Evolutionary conservation across 2,797 vertebrate species (phyloP), one percentile per base, ranked within the genome.

Genomic region (Morelia viridis): DNA sequence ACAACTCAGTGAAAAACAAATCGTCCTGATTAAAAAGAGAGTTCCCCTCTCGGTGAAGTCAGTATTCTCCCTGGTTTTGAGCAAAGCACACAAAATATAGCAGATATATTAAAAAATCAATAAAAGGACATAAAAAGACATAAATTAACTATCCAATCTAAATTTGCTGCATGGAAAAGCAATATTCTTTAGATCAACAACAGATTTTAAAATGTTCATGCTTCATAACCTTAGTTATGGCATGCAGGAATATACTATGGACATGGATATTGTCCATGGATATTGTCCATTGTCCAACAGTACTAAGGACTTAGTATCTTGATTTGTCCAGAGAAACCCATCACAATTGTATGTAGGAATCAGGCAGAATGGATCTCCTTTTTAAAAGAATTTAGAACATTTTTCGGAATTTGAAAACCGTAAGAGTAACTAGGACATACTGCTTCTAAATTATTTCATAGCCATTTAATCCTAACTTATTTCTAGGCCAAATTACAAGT

Each of bases 121-220:
- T 0, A 53, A 93, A 92, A 93, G 17, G 17, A 46, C 50, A 76
- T 5, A 5, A 58, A 87, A 93, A 94, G 89, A n/a, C 46, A 61
- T 1, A 76, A 92, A 94, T 62, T 92, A 57, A 84, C 85, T 87
- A 26, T 93, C 65, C 62, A 92, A 41, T 85, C 53, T n/a, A 87
- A 94, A 83, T 53, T 65, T 83, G 53, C 1, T 87, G 31, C 1
- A 0, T 88, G 53, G 28, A 91, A 91, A 93, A 95, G 85, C 62
- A 88, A 85, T 68, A 90, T 93, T 91, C 22, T 88, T 90, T 91
- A 88, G 88, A 87, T 65, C 56, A 84, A 93, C 89, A 64, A 61
- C 53, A 86, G 15, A 86, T 94, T 88, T 90, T 62, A 89, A 94
- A 93, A 92, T 92, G 62, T 94, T 93, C 50, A 93, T 89, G 87